Evolutionary conservation across 2,888 invertebrate species (phyloP).

Genomic region (Thymelicus acteon): DNA sequence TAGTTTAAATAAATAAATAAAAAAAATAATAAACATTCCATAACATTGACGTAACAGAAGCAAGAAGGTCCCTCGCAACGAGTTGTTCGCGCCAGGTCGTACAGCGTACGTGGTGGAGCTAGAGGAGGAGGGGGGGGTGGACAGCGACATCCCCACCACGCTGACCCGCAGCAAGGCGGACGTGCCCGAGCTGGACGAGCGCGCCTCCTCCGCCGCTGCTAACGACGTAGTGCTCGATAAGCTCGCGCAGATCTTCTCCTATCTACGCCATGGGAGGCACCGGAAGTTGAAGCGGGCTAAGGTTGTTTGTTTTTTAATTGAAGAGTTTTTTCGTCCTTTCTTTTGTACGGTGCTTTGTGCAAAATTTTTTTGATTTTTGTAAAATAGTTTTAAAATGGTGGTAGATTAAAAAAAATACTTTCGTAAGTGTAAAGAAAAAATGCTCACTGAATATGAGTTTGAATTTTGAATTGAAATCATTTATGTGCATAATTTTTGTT

Average conservation of each 20-base stretch:
- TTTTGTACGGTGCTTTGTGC: too few species aligned
- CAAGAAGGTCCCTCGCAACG: slow-evolving; percentile 92
- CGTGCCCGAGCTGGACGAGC: slow-evolving; percentile 88
- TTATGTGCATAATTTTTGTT: too few species aligned
- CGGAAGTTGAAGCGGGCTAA: slow-evolving; percentile 91
- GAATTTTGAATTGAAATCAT: too few species aligned
- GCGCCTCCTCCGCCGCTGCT: slow-evolving; percentile 80
- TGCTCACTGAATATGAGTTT: too few species aligned
- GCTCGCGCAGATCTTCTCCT: slow-evolving; percentile 97
- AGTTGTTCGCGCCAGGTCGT: slow-evolving; percentile 96
- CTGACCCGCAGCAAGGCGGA: slow-evolving; percentile 96
- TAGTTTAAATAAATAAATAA: too few species aligned
- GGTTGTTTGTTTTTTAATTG: slow-evolving; percentile 45
- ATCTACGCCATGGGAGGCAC: slow-evolving; percentile 93
- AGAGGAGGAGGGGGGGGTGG: slow-evolving; percentile 89
- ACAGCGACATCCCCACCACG: slow-evolving; percentile 97
- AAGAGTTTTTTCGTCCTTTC: too few species aligned
- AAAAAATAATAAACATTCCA: too few species aligned
- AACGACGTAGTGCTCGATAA: slow-evolving; percentile 97
- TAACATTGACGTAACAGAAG: slow-evolving; percentile 74
- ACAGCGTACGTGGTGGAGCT: slow-evolving; percentile 99
- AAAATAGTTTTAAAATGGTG: too few species aligned
- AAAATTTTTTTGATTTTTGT: too few species aligned
- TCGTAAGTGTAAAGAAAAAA: too few species aligned
- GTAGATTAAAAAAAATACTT: too few species aligned